Percentiles rank a stretch among this genome's conserved stretches.
phyloP scores from a whole-genome alignment of 2,113 vertebrate species.

The Corydoras maculifer region DNA sequence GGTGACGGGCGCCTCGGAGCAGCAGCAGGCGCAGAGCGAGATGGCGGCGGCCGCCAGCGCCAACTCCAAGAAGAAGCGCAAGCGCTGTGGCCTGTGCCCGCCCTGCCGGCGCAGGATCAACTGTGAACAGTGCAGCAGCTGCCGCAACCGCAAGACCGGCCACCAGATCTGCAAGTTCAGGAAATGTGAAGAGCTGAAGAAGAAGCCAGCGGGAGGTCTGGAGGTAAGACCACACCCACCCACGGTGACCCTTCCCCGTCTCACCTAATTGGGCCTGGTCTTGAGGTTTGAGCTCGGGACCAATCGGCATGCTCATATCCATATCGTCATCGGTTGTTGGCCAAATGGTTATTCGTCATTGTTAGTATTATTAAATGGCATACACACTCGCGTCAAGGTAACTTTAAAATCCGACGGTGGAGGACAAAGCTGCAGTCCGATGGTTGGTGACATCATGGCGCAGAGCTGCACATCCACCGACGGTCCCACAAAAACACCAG shows the following conservation, averaged over 20 bases:
- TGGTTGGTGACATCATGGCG: not conserved
- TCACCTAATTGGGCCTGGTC: not conserved
- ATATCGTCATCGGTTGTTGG: too few relatives aligned
- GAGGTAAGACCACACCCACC: conserved; percentile 53
- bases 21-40: conserved; percentile 89
- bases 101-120: conserved; percentile 95
- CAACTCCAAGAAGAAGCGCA: conserved; percentile 93
- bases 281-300: too few relatives aligned
- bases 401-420: not conserved
- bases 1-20: conserved; percentile 68
- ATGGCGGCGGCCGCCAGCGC: conserved; percentile 82
- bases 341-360: too few relatives aligned
- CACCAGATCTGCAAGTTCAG: conserved; percentile 99
- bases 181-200: conserved; percentile 99
- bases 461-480: not conserved
- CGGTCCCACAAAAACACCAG: not conserved
- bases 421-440: not conserved
- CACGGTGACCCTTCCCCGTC: not conserved
- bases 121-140: conserved; percentile 99
- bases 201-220: conserved; percentile 80
- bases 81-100: conserved; percentile 95
- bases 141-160: conserved; percentile 98
- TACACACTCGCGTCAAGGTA: too few relatives aligned
- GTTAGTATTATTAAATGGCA: too few relatives aligned
- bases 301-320: too few relatives aligned